Base-by-base conservation (phyloP, 2,888 invertebrate species). In the Thysanoteuthis rhombus region DNA sequence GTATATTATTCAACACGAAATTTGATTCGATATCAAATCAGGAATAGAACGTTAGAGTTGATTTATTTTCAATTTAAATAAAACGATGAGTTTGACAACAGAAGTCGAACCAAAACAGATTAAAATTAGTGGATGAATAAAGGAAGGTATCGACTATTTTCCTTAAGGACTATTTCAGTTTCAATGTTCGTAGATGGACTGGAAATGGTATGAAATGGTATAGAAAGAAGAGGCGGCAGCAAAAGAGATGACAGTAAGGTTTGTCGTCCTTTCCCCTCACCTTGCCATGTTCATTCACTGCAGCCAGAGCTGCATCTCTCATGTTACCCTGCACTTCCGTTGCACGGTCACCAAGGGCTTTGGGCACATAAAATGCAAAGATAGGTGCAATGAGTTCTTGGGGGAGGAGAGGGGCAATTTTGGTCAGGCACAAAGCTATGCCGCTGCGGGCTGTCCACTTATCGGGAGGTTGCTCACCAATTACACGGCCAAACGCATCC, bases 241-340 rank as follows among this genome's bases (percentile, higher is more conserved):
- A 1, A 42, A 16, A 42, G n/a, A n/a, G n/a, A n/a, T n/a, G n/a
- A n/a, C n/a, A n/a, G n/a, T n/a, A n/a, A 19, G 12, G 45, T 1
- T 1, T 12, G 1, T 45, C 12, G 45, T 16, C 12, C 25, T 22
- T 52, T 42, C 5, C n/a, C n/a, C 94, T 93, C 94, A 98, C 98
- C 97, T 99, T 99, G 52, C 99, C 99, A 97, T 99, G 99, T 93
- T 98, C 97, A 96, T 99, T 98, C 5, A 99, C 98, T 94, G 98
- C 98, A 93, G 98, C 98, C 95, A 99, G 98, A n/a, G 99, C 99
- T 32, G 99, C 99, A 94, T 98, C 98, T 94, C 99, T 97, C 99
- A 99, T 99, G 97, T 98, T 98, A 45, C 98, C 98, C 93, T 99
- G 98, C 39, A 99, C 99, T 89, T 97, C 97, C 95, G 98, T 98